Evolutionary conservation across 2,113 vertebrate species (phyloP), one percentile per base, ranked within the genome.

Genomic region (Microcebus lehilahytsara): DNA sequence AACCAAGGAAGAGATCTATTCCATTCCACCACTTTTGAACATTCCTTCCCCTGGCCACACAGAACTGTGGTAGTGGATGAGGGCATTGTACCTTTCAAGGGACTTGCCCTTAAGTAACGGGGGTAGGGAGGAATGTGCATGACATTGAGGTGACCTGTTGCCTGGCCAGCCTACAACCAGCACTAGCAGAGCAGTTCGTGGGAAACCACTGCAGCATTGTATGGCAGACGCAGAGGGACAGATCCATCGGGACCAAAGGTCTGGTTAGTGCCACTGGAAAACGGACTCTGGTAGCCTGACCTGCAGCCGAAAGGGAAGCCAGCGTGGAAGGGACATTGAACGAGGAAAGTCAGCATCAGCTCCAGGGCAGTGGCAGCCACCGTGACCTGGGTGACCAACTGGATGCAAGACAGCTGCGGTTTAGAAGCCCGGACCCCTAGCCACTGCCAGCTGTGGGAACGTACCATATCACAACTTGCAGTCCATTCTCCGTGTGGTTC

Each of bases 11-110:
- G 4, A 17, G 37, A 17, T 12, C 30, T 4, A 4, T 42, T 17
- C 34, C 32, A 3, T 9, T 16, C 14, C 0, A 40, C 51, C 12
- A 9, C 4, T 49, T 32, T 40, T 20, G 3, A 2, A 23, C 17
- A 16, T 72, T 69, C 9, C 42, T 66, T 27, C 9, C n/a, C 13
- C 13, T 25, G 58, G 81, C 13, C 13, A 81, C 56, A 22, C 23
- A 46, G 72, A 27, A 37, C 14, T 0, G 0, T 14, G 49, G 83
- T 2, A 8, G 23, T 16, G 51, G 8, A 14, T 10, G 75, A 40
- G 0, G 7, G 25, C 30, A 1, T 14, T 9, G 20, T 40, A 27
- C 23, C 9, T 42, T 19, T 6, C 30, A 9, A n/a, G 20, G 32
- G 22, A 53, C 13, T 49, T n/a, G 16, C 58, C 27, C 42, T 23